phyloP scores from a whole-genome alignment of 2,888 invertebrate species.

The Venustoraphidia nigricollis region DNA sequence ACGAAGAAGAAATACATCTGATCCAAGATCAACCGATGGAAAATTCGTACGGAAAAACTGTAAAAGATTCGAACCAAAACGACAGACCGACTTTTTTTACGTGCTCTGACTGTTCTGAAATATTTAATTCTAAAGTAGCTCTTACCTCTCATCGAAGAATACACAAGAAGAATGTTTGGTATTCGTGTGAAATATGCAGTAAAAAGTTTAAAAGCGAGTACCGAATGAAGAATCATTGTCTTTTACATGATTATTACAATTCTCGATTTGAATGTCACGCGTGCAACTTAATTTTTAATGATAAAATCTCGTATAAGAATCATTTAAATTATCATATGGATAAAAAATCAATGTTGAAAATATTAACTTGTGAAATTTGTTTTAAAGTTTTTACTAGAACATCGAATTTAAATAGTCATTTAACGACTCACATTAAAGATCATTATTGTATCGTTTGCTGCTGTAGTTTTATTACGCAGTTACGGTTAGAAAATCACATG shows the following conservation, averaged over 20 bases:
- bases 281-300: not conserved
- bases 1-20: too few species aligned
- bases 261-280: not conserved
- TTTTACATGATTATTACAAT: conserved; percentile 25
- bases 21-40: too few species aligned
- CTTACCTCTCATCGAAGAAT: too few species aligned
- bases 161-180: conserved; percentile 10
- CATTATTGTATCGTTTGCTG: conserved; percentile 14
- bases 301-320: not conserved
- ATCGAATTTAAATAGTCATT: conserved; percentile 13
- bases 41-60: too few species aligned
- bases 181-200: conserved; percentile 31
- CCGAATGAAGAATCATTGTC: conserved; percentile 33
- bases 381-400: conserved; percentile 12
- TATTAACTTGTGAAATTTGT: conserved; percentile 13
- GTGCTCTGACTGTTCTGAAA: too few species aligned
- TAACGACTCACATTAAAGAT: conserved; percentile 13
- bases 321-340: not conserved
- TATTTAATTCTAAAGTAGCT: too few species aligned
- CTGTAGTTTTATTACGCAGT: conserved; percentile 13
- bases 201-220: conserved; percentile 30
- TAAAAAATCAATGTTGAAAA: not conserved
- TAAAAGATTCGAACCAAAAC: too few species aligned
- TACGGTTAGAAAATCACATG: conserved; percentile 13
- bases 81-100: too few species aligned